A percentile compares a stretch with the other conserved stretches of the same genome.
These are phyloP conservation scores for Volucella inanis DNA, from an alignment of 2,888 invertebrate genomes.

Conservation along the genomic window DNA sequence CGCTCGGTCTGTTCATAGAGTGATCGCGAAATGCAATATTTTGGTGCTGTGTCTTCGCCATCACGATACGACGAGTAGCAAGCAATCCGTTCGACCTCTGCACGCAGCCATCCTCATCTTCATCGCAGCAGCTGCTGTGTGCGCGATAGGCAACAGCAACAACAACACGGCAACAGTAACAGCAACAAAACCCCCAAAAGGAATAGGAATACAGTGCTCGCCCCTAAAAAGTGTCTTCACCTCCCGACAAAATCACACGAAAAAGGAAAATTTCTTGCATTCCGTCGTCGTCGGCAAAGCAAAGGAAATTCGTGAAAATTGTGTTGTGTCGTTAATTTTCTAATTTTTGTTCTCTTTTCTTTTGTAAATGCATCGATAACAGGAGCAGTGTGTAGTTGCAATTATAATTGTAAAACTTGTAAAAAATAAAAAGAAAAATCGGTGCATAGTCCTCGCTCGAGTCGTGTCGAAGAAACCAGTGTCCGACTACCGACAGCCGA, in stretches of 20 bases:
- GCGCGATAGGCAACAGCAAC: constrained; percentile 46
- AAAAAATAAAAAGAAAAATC: constrained; percentile 30
- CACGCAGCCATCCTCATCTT: constrained; percentile 66
- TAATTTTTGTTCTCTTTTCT: constrained; percentile 29
- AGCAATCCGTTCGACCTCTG: constrained; percentile 57
- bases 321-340: no score
- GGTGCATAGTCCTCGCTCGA: no score
- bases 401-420: constrained; percentile 15
- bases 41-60: constrained; percentile 64
- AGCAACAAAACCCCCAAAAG: constrained; percentile 12
- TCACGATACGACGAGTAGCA: constrained; percentile 12
- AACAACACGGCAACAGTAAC: constrained; percentile 58
- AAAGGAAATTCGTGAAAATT: neutral
- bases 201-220: constrained; percentile 5
- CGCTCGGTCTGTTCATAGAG: constrained; percentile 52
- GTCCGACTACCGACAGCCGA: no score
- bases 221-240: neutral
- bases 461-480: no score
- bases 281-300: constrained; percentile 3
- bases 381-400: constrained; percentile 11
- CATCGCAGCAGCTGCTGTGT: constrained; percentile 66
- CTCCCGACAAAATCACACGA: neutral
- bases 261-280: neutral
- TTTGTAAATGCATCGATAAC: constrained; percentile 39
- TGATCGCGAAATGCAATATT: constrained; percentile 67